Conservation (phyloP, 2,113 vertebrate species). For the Eptatretus burgeri region DNA sequence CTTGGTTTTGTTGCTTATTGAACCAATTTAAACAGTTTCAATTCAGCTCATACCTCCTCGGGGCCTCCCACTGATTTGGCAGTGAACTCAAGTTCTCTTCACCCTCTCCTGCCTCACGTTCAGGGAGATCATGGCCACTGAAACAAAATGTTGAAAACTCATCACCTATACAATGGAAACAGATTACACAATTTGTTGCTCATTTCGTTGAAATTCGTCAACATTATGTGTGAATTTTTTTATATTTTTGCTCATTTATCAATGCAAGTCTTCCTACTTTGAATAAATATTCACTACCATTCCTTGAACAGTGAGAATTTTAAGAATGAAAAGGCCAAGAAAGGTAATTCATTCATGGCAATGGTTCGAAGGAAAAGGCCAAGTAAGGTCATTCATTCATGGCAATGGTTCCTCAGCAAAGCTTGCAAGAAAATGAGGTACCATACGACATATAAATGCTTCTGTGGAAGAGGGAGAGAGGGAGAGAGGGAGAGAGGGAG, state of each 20-base stretch:
- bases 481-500: too few species aligned
- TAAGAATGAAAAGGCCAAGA: not conserved
- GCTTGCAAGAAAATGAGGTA: too few species aligned
- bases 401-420: too few species aligned
- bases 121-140: constrained; percentile 28
- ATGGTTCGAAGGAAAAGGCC: too few species aligned
- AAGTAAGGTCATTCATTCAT: too few species aligned
- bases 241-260: not conserved
- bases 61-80: constrained; percentile 59
- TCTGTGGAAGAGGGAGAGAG: too few species aligned
- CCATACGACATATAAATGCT: too few species aligned
- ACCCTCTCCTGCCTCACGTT: constrained; percentile 82
- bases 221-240: not conserved
- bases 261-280: not conserved
- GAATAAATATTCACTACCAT: not conserved
- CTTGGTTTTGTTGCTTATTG: too few species aligned
- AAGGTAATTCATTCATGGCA: not conserved
- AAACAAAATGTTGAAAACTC: not conserved
- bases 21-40: not conserved
- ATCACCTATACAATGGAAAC: not conserved
- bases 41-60: constrained; percentile 31
- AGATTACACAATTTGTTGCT: not conserved
- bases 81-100: constrained; percentile 66
- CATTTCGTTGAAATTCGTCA: too few species aligned
- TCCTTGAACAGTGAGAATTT: not conserved